These are phyloP conservation scores for Euthynnus affinis DNA, from an alignment of 2,797 vertebrate genomes.

Conservation along the genomic window DNA sequence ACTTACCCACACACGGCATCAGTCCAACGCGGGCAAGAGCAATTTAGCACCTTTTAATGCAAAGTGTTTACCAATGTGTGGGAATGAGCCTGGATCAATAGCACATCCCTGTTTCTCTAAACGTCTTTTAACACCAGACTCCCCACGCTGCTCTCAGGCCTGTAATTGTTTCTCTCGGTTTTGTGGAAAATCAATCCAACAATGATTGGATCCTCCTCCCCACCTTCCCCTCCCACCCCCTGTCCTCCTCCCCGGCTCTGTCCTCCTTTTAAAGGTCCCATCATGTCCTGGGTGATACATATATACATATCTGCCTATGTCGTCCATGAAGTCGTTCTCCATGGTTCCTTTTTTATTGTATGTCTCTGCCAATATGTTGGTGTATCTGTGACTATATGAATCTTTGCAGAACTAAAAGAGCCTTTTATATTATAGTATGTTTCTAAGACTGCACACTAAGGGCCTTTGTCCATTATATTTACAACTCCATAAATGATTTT, in stretches of 20 bases:
- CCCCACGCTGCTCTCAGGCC: constrained; percentile 28
- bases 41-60: constrained; percentile 74
- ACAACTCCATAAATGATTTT: not conserved
- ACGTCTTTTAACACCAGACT: constrained; percentile 62
- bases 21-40: constrained; percentile 40
- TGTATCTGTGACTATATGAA: not conserved
- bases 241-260: not conserved
- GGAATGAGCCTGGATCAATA: constrained; percentile 68
- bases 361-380: not conserved
- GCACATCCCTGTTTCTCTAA: constrained; percentile 63
- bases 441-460: too few relatives aligned
- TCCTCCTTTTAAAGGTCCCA: constrained; percentile 46
- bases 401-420: not conserved
- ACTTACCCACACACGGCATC: constrained; percentile 51
- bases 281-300: constrained; percentile 24
- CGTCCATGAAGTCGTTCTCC: not conserved
- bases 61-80: constrained; percentile 70
- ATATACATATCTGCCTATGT: constrained; percentile 5
- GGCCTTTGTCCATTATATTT: too few relatives aligned
- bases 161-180: constrained; percentile 76
- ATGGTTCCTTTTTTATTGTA: not conserved
- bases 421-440: too few relatives aligned
- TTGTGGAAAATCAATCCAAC: constrained; percentile 70
- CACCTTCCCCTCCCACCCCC: not conserved
- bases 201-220: constrained; percentile 64